Conservation (phyloP, 2,888 invertebrate genomes). For the Amphimallon solstitiale region DNA sequence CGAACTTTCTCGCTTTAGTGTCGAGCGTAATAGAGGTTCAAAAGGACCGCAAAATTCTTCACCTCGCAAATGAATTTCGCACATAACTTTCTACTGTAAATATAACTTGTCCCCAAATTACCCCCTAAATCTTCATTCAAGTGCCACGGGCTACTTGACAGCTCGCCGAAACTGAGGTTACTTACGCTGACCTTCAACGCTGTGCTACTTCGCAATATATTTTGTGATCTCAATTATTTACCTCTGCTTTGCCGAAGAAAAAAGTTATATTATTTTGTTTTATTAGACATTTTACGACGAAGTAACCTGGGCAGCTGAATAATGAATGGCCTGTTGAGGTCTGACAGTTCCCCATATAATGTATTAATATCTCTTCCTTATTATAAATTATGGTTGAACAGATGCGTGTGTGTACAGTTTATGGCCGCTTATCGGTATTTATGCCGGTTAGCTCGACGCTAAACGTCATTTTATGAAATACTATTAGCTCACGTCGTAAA, state of each 20-base stretch:
- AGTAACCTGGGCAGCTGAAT: conserved; percentile 1
- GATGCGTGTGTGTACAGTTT: conserved; percentile 11
- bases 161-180: conserved; percentile 14
- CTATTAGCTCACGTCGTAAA: not conserved
- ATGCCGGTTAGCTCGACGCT: not conserved
- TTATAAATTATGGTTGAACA: conserved; percentile 28
- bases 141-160: conserved; percentile 26
- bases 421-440: conserved; percentile 18
- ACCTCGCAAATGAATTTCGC: conserved; percentile 25
- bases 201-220: conserved; percentile 20
- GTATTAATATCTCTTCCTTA: conserved; percentile 31
- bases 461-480: conserved; percentile 2
- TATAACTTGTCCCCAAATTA: conserved; percentile 31
- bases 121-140: conserved; percentile 31
- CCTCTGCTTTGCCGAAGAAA: not conserved
- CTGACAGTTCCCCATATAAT: conserved; percentile 26
- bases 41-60: conserved; percentile 20
- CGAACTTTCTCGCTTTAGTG: conserved; percentile 11
- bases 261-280: conserved; percentile 33
- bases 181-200: conserved; percentile 32
- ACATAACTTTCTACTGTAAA: conserved; percentile 26
- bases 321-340: conserved; percentile 20
- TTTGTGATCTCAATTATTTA: conserved; percentile 26
- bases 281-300: conserved; percentile 29
- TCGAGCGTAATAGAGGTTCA: conserved; percentile 4